Evolutionary conservation across 2,113 vertebrate species (phyloP).

Genomic region (Mustelus asterias): DNA sequence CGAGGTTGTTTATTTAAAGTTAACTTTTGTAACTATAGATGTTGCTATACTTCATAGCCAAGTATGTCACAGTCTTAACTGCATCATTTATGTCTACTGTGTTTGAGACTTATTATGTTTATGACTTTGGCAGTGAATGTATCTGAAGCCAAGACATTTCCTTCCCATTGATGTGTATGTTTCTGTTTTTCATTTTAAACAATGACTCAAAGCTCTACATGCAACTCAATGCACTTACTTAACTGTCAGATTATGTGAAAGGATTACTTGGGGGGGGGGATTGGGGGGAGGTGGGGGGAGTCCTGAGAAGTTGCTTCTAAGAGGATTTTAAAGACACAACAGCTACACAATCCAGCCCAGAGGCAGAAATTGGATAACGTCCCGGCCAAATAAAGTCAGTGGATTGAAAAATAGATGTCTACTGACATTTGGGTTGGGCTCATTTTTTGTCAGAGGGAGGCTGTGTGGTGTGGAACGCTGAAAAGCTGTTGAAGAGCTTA

Average conservation of each 20-base stretch:
- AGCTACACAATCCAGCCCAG: not conserved
- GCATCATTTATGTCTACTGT: conserved; percentile 23
- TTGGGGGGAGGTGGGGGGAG: no score
- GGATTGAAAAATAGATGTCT: not conserved
- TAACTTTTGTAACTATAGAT: conserved; percentile 30
- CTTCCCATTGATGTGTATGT: not conserved
- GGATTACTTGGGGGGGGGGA: not conserved
- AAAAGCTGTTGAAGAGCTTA: not conserved
- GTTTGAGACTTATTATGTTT: conserved; percentile 19
- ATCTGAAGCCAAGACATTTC: not conserved
- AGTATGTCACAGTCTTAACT: conserved; percentile 19
- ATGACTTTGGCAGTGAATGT: conserved; percentile 5
- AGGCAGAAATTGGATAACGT: not conserved
- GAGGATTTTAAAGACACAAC: not conserved
- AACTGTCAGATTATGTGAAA: conserved; percentile 17
- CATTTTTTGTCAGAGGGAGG: not conserved
- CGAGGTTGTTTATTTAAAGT: conserved; percentile 32
- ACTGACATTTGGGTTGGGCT: not conserved
- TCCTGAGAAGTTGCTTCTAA: not conserved
- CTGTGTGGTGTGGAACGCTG: not conserved
- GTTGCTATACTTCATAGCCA: conserved; percentile 28
- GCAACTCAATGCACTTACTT: conserved; percentile 13
- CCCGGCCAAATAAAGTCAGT: not conserved
- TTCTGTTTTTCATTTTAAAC: conserved; percentile 25
- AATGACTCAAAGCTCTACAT: not conserved